Percentiles rank a stretch among this genome's conserved stretches.
Evolutionary conservation across 2,888 invertebrate species (phyloP).

Genomic region (Pogonocherus hispidulus): DNA sequence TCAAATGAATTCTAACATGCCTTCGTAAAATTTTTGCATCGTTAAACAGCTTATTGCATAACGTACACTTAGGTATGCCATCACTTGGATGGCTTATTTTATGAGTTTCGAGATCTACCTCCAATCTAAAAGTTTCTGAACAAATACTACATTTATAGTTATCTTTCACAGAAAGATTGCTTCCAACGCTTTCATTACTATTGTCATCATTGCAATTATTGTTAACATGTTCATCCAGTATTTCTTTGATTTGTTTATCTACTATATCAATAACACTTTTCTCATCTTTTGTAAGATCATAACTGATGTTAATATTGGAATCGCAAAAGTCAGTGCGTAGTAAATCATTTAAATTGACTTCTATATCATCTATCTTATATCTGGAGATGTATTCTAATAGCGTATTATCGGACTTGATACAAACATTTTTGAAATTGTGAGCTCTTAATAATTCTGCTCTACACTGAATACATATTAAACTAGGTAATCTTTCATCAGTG

Average conservation of each 20-base stretch:
- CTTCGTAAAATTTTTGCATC: slow-evolving; percentile 59
- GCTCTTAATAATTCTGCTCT: slow-evolving; percentile 53
- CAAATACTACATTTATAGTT: slow-evolving; percentile 54
- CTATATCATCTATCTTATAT: slow-evolving; percentile 53
- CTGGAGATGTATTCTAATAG: slow-evolving; percentile 52
- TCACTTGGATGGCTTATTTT: slow-evolving; percentile 58
- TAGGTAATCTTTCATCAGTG: slow-evolving; percentile 55
- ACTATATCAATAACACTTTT: slow-evolving; percentile 41
- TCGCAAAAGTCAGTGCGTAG: slow-evolving; percentile 44
- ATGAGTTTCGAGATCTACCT: slow-evolving; percentile 59
- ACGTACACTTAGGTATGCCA: slow-evolving; percentile 55
- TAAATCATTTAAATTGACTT: slow-evolving; percentile 48
- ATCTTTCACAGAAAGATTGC: slow-evolving; percentile 8
- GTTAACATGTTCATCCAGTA: slow-evolving; percentile 27
- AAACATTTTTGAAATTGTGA: slow-evolving; percentile 58
- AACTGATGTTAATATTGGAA: slow-evolving; percentile 32
- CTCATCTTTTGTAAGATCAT: slow-evolving; percentile 39
- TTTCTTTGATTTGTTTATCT: slow-evolving; percentile 29
- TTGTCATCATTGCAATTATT: slow-evolving; percentile 26
- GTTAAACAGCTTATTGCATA: slow-evolving; percentile 60
- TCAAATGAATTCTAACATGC: slow-evolving; percentile 61
- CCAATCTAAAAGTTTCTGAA: slow-evolving; percentile 55
- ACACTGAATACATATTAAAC: slow-evolving; percentile 58
- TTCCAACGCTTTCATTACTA: background rate
- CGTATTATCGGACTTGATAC: slow-evolving; percentile 56